Conservation (phyloP, 92 coral and sea anemone genomes). For the Pocillopora meandrina region DNA sequence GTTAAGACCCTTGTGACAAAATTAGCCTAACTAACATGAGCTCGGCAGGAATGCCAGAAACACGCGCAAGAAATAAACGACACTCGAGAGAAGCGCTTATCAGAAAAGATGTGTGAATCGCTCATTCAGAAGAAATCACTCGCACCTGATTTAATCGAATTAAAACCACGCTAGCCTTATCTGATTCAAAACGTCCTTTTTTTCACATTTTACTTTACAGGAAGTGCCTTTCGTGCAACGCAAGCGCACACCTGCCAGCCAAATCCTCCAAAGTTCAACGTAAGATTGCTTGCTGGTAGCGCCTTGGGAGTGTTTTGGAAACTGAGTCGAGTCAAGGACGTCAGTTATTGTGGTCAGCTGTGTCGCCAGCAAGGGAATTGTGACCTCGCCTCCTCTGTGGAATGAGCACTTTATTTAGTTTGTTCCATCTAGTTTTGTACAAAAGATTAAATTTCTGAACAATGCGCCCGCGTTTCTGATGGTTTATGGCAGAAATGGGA, state of each 20-base stretch:
- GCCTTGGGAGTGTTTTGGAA: constrained; percentile 86
- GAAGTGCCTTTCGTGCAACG: constrained; percentile 6
- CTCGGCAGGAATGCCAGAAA: too few relatives aligned
- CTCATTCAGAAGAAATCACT: too few relatives aligned
- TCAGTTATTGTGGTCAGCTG: constrained; percentile 62
- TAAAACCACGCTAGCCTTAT: not conserved
- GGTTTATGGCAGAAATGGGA: too few relatives aligned
- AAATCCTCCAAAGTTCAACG: constrained; percentile 39
- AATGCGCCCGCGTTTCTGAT: too few relatives aligned
- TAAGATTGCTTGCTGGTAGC: constrained; percentile 85
- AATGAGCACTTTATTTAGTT: not conserved
- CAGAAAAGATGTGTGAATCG: too few relatives aligned
- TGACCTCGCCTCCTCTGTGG: constrained; percentile 88
- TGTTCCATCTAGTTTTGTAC: too few relatives aligned
- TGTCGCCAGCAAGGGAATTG: constrained; percentile 81
- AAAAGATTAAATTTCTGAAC: too few relatives aligned
- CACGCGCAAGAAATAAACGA: too few relatives aligned
- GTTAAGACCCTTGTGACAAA: too few relatives aligned
- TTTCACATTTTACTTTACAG: not conserved
- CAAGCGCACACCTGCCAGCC: constrained; percentile 45
- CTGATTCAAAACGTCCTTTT: not conserved
- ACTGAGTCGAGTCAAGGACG: constrained; percentile 70
- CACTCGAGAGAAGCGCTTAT: too few relatives aligned
- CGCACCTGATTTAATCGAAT: too few relatives aligned
- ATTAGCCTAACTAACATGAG: too few relatives aligned